phyloP scores from a whole-genome alignment of 1,140 invertebrate genomes.

The Aphaenogaster ashmeadi region DNA sequence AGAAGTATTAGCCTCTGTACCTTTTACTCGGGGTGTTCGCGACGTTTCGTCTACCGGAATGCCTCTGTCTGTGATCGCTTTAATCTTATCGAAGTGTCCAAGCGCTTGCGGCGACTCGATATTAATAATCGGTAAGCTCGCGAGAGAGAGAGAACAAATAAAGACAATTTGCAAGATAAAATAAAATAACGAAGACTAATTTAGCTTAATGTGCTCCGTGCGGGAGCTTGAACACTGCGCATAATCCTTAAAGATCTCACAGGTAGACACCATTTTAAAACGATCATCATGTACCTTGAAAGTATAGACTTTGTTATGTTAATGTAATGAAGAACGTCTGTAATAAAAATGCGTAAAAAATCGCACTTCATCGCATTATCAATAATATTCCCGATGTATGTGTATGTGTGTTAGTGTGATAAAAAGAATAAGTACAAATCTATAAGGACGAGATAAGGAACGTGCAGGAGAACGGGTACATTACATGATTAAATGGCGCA shows the following conservation, averaged over 20 bases:
- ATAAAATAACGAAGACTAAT: conserved; percentile 71
- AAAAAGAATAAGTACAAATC: conserved; percentile 13
- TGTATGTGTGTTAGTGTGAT: neutral
- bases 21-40: conserved; percentile 72
- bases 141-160: conserved; percentile 56
- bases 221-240: conserved; percentile 83
- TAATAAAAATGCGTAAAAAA: conserved; percentile 84
- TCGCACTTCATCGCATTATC: conserved; percentile 59
- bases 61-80: conserved; percentile 84
- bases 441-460: neutral
- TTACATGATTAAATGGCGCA: conserved; percentile 27
- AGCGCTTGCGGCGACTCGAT: conserved; percentile 75
- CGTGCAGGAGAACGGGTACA: neutral
- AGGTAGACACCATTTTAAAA: conserved; percentile 85
- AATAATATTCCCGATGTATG: conserved; percentile 56
- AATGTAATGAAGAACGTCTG: conserved; percentile 85
- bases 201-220: conserved; percentile 72
- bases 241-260: conserved; percentile 84
- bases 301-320: conserved; percentile 87
- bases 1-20: conserved; percentile 78
- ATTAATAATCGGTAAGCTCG: conserved; percentile 43
- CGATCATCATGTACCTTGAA: conserved; percentile 87
- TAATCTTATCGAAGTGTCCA: conserved; percentile 82
- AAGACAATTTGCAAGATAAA: conserved; percentile 58
- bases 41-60: conserved; percentile 73